Conservation (phyloP, 2,797 vertebrate species). For the Xenops minutus region DNA sequence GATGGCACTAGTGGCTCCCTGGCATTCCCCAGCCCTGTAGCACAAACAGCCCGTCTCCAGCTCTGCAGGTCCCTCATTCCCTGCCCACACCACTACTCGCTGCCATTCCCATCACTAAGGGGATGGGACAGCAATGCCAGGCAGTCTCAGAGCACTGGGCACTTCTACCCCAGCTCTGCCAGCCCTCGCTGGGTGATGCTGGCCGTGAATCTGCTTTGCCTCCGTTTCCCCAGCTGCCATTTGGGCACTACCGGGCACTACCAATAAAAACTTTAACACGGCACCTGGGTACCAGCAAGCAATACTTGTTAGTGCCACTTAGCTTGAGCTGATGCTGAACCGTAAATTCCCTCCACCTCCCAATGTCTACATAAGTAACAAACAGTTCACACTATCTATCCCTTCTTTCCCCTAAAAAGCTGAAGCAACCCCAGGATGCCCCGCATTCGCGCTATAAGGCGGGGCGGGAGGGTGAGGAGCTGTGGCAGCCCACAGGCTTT, state of each 20-base stretch:
- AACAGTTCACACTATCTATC: accelerated
- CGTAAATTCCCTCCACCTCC: not conserved
- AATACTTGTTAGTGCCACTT: not conserved
- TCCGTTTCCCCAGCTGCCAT: not conserved
- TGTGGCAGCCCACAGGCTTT: accelerated
- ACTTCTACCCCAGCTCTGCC: not conserved
- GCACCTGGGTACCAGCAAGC: too few relatives aligned
- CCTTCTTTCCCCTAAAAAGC: not conserved
- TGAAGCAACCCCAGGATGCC: not conserved
- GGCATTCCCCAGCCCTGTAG: not conserved
- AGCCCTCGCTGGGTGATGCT: not conserved
- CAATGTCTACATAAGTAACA: accelerated
- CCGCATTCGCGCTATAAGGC: accelerated
- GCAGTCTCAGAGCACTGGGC: not conserved
- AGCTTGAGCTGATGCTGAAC: not conserved
- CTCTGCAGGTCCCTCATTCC: not conserved
- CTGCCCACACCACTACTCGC: accelerated
- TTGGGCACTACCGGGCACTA: not conserved
- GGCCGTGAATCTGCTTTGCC: not conserved
- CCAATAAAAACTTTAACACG: not conserved
- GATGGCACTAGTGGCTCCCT: accelerated
- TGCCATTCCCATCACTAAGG: accelerated
- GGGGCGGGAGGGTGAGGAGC: not conserved
- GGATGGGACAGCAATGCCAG: not conserved
- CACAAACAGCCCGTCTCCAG: not conserved